Evolutionary conservation across 1,140 invertebrate genomes (phyloP).

Genomic region (Manduca sexta): DNA sequence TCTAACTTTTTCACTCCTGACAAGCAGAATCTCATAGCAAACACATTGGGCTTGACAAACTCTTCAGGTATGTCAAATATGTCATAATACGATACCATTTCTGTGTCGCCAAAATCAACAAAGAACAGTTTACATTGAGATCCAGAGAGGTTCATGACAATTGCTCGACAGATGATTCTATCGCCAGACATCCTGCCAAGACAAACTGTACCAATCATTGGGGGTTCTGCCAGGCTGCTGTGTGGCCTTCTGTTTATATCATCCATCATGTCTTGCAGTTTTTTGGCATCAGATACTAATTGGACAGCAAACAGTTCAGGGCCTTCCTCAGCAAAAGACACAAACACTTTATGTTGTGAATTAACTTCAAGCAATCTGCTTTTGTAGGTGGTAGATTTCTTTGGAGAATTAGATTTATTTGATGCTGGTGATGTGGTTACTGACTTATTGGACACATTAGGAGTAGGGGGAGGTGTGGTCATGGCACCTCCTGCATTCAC

Average conservation of each 20-base stretch:
- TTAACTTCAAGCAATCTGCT: slow-evolving; percentile 75
- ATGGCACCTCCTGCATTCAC: slow-evolving; percentile 9
- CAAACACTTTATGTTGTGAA: slow-evolving; percentile 77
- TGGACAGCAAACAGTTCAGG: slow-evolving; percentile 84
- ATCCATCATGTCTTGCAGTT: slow-evolving; percentile 78
- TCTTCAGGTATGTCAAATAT: slow-evolving; percentile 82
- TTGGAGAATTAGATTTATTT: slow-evolving; percentile 46
- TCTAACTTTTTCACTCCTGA: slow-evolving; percentile 79
- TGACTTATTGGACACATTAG: slow-evolving; percentile 27
- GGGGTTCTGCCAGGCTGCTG: slow-evolving; percentile 75
- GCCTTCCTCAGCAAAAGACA: slow-evolving; percentile 84
- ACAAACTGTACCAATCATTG: slow-evolving; percentile 81
- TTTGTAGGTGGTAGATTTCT: slow-evolving; percentile 74
- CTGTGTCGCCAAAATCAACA: slow-evolving; percentile 85
- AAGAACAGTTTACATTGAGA: slow-evolving; percentile 80
- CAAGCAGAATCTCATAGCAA: slow-evolving; percentile 82
- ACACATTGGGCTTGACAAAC: slow-evolving; percentile 79
- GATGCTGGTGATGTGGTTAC: slow-evolving; percentile 14
- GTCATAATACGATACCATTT: slow-evolving; percentile 78
- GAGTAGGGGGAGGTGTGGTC: slow-evolving; percentile 17
- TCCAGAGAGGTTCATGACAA: slow-evolving; percentile 79
- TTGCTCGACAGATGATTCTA: slow-evolving; percentile 79
- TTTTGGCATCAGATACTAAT: slow-evolving; percentile 72
- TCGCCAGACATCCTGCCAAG: slow-evolving; percentile 79
- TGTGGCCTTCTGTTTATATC: slow-evolving; percentile 77